These are phyloP conservation scores for Pangasianodon gigas DNA, from an alignment of 2,113 vertebrate genomes.

Conservation along the genomic window DNA sequence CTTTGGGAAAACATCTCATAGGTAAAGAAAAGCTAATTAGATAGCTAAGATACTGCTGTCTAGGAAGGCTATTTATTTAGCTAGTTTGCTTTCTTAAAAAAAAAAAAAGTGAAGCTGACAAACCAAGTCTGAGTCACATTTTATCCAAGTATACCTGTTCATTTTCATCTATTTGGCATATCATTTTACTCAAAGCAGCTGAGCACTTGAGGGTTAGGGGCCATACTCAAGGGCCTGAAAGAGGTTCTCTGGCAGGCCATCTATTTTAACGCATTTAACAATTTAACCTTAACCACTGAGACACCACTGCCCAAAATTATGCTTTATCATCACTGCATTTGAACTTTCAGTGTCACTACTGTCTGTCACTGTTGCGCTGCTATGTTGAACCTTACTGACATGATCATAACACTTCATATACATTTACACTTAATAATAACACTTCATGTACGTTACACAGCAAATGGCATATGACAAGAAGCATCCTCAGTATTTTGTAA, in stretches of 20 bases:
- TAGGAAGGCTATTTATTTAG: neutral
- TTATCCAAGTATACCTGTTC: neutral
- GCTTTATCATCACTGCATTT: neutral
- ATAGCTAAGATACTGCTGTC: neutral
- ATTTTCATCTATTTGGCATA: neutral
- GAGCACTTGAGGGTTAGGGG: neutral
- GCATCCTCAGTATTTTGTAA: neutral
- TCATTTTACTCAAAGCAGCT: neutral
- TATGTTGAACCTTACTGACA: neutral
- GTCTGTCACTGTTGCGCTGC: neutral
- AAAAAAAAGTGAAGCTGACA: neutral
- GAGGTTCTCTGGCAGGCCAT: neutral
- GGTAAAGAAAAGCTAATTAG: neutral
- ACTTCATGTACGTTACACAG: neutral
- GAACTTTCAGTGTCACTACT: neutral
- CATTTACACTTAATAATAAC: neutral
- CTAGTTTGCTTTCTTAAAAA: neutral
- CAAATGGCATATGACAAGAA: neutral
- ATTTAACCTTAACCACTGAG: neutral
- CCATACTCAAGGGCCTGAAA: no score
- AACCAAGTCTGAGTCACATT: neutral
- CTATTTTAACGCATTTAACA: neutral
- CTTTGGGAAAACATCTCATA: neutral
- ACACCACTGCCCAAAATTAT: neutral
- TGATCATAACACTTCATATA: neutral